Base-by-base conservation (phyloP, 2,888 invertebrate species). In the Eupithecia inturbata region DNA sequence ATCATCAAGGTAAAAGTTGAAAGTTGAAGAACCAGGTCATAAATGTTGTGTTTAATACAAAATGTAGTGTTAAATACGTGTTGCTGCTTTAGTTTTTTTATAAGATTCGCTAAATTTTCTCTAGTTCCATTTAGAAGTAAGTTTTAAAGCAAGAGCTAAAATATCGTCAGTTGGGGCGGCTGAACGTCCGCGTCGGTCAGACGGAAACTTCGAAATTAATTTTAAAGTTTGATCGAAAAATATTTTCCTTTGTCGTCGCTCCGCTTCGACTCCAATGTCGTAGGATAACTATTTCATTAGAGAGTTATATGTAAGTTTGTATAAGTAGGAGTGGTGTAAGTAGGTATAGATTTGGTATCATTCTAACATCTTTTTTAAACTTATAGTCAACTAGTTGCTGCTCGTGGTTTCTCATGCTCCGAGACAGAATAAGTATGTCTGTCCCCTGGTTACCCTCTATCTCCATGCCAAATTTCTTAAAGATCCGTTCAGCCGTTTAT, bases 141-240 rank as follows among this genome's bases (percentile, higher is more conserved):
- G 81, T 31, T 62, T 86, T 86, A 84, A 87, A 89, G 88, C 87
- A 89, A 85, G 87, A 89, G 90, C 83, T 89, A 84, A 79, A 84
- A 78, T 80, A 83, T 81, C 83, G 84, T 81, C 85, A 83, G 87
- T 85, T 83, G 83, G 83, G 82, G 79, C 79, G 78, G 82, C 81
- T 79, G 83, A 85, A 80, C 86, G 83, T n/a, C 81, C 84, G 88
- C n/a, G n/a, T n/a, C n/a, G 22, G 88, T 87, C 89, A 88, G 88
- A 86, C 83, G 84, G 85, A 84, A 89, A 91, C 89, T 92, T 91
- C 85, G 85, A 91, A 92, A 92, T 92, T 92, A 92, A 92, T 92
- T 91, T 91, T 84, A 78, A 91, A 92, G 88, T 92, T 92, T 89
- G 89, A 92, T 91, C 88, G 91, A 91, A 91, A 91, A 92, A 91